Base-by-base conservation (phyloP, 2,888 invertebrate species). In the Pseudococcus viburni region DNA sequence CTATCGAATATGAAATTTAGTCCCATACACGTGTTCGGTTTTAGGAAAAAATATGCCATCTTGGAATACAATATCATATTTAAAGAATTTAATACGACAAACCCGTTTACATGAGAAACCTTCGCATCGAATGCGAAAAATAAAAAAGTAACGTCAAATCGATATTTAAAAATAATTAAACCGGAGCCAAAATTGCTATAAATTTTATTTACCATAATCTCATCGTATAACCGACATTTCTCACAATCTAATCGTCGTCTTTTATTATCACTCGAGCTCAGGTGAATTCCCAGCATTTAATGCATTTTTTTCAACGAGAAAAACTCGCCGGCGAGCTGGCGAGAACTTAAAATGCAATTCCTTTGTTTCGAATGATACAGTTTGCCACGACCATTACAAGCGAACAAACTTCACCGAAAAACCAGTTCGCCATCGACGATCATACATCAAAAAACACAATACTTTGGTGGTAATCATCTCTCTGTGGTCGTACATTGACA, bases 401-500 rank as follows among this genome's bases (percentile, higher is more conserved):
- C 80, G 5, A 83, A 46, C 46, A 33, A 33, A 77, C 77, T 77
- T 33, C 33, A 83, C 80, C 46, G 80, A 83, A 73, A 83, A 83
- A 83, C 80, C 80, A 83, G 80, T 83, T 83, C 80, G 80, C 80
- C 80, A 83, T 83, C 42, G 42, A 83, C 42, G 80, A 83, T 83
- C 80, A 46, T 83, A 83, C 80, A 83, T 83, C 80, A 83, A 83
- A 83, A 83, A 83, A 83, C 80, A 83, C 80, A 83, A 83, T 83
- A 83, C 80, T 83, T 83, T 33, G 80, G 42, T 46, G 46, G 46
- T 83, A 83, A 83, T 83, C 80, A 83, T 83, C 80, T 83, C 80
- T 42, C 80, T 33, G 73, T 73, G 73, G 80, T 83, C 46, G 86
- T 86, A 68, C 86, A 68, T 86, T 86, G 86, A 86, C 86, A 86